Percentiles rank a stretch among this genome's conserved stretches.
Evolutionary conservation across 2,113 vertebrate genomes (phyloP).

Genomic region (Chionis minor): DNA sequence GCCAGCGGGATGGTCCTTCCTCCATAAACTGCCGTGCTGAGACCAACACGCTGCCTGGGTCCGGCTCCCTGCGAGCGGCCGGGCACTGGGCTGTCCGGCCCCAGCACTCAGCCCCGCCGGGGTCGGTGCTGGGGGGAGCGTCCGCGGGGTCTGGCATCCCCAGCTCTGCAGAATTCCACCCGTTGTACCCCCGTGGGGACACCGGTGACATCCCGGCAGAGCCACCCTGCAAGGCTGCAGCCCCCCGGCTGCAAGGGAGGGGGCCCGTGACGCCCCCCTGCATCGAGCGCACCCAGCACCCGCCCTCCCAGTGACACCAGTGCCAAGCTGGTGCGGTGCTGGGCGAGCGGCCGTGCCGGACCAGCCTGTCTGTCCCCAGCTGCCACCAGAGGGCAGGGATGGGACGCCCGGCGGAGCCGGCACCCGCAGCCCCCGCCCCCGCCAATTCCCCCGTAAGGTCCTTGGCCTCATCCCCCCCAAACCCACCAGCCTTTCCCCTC

Average conservation of each 20-base stretch:
- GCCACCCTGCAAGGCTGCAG: background rate
- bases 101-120: background rate
- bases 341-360: fast-evolving
- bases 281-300: background rate
- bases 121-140: background rate
- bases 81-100: background rate
- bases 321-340: background rate
- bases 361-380: background rate
- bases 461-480: background rate
- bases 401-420: background rate
- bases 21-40: background rate
- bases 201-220: background rate
- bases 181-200: fast-evolving
- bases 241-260: background rate
- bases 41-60: background rate
- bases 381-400: slow-evolving; percentile 49
- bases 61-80: fast-evolving
- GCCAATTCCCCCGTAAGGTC: background rate
- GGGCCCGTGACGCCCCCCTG: background rate
- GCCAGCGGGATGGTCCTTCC: fast-evolving
- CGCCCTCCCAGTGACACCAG: background rate
- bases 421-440: background rate
- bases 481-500: background rate
- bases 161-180: too few relatives aligned
- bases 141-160: fast-evolving